Evolutionary conservation across 2,113 vertebrate genomes (phyloP).

Genomic region (Crotophaga sulcirostris): DNA sequence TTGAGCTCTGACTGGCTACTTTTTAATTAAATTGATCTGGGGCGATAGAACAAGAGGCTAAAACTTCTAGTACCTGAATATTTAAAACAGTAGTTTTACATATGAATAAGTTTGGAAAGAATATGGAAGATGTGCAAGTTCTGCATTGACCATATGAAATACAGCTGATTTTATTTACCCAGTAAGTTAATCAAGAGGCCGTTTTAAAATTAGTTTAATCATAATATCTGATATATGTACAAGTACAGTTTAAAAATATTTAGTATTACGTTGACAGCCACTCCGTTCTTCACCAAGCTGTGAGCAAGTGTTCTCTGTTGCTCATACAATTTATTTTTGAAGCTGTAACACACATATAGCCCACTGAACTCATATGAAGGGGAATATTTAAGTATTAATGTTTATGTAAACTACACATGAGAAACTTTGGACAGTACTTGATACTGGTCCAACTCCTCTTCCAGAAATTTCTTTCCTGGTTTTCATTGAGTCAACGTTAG

Average conservation of each 20-base stretch:
- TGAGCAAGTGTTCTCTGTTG: neutral
- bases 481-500: neutral
- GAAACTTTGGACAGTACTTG: neutral
- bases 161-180: neutral
- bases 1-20: neutral
- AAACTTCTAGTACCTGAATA: neutral
- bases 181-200: neutral
- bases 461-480: neutral
- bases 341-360: neutral
- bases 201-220: neutral
- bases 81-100: neutral
- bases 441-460: neutral
- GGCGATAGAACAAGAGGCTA: neutral
- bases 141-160: neutral
- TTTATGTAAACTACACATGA: neutral
- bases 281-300: neutral
- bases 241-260: neutral
- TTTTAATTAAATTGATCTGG: neutral
- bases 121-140: neutral
- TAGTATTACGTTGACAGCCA: neutral
- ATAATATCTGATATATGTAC: neutral
- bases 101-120: neutral
- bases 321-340: neutral
- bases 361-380: neutral
- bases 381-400: neutral